Evolutionary conservation across 1,140 invertebrate genomes (phyloP).

Genomic region (Drosophila santomea): DNA sequence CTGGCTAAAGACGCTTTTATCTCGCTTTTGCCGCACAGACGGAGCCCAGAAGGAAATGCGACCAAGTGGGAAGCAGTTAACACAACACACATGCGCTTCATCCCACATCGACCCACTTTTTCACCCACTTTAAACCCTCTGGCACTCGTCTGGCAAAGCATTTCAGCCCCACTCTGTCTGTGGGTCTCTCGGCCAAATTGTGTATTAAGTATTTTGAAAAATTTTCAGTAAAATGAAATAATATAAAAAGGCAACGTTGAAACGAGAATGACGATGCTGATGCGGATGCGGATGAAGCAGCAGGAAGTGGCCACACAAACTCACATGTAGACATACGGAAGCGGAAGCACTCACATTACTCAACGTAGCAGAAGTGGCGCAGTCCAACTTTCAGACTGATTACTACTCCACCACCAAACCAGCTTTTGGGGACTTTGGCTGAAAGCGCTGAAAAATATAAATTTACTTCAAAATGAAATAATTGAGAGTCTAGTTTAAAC

Average conservation of each 20-base stretch:
- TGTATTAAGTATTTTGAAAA: slow-evolving; percentile 78
- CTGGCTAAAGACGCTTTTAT: slow-evolving; percentile 61
- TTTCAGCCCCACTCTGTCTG: slow-evolving; percentile 17
- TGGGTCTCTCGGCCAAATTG: slow-evolving; percentile 61
- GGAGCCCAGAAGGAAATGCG: slow-evolving; percentile 31
- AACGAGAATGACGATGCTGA: slow-evolving; percentile 4
- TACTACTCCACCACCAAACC: slow-evolving; percentile 7
- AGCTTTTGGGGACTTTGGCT: slow-evolving; percentile 16
- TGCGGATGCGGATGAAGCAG: slow-evolving; percentile 60
- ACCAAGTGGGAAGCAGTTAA: slow-evolving; percentile 59
- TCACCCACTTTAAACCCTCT: background rate
- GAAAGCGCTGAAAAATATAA: slow-evolving; percentile 1
- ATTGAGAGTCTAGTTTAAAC: too few species aligned
- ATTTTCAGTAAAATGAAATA: slow-evolving; percentile 47
- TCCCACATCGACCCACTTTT: background rate
- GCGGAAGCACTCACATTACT: slow-evolving; percentile 77
- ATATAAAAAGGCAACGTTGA: slow-evolving; percentile 12
- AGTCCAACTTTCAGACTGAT: slow-evolving; percentile 36
- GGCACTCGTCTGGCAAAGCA: slow-evolving; percentile 27
- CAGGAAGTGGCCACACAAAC: slow-evolving; percentile 85
- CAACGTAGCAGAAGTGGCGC: slow-evolving; percentile 52
- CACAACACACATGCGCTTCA: slow-evolving; percentile 55
- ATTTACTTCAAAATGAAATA: background rate
- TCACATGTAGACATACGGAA: slow-evolving; percentile 48
- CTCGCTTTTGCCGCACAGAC: slow-evolving; percentile 50